phyloP scores from a whole-genome alignment of 2,113 vertebrate genomes.

The Vulpes lagopus region DNA sequence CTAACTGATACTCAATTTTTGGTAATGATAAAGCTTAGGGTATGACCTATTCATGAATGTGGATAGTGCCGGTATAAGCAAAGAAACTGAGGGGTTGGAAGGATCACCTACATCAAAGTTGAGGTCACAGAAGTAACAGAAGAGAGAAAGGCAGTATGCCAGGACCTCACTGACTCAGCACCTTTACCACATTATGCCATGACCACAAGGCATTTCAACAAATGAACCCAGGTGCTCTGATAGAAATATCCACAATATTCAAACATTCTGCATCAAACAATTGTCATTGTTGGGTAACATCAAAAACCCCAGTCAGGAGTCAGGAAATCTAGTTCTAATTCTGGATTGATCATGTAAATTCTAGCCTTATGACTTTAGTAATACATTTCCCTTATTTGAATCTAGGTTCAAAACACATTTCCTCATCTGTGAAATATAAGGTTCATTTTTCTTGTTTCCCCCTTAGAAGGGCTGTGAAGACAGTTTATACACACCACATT shows the following conservation, averaged over 20 bases:
- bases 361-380: neutral
- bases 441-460: conserved; percentile 34
- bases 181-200: neutral
- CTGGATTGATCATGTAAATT: neutral
- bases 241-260: neutral
- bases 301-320: neutral
- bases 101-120: neutral
- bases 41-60: neutral
- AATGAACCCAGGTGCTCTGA: neutral
- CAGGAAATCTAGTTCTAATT: neutral
- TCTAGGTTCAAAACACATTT: neutral
- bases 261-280: neutral
- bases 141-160: neutral
- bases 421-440: neutral
- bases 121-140: conserved; percentile 17
- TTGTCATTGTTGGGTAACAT: neutral
- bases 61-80: neutral
- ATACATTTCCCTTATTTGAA: neutral
- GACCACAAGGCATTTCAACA: neutral
- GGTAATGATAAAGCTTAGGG: neutral
- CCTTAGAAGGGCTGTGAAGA: neutral
- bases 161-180: neutral
- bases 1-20: neutral
- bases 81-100: neutral
- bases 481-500: neutral